Base-by-base conservation (phyloP, 1,140 invertebrate genomes). In the Mercenaria mercenaria region DNA sequence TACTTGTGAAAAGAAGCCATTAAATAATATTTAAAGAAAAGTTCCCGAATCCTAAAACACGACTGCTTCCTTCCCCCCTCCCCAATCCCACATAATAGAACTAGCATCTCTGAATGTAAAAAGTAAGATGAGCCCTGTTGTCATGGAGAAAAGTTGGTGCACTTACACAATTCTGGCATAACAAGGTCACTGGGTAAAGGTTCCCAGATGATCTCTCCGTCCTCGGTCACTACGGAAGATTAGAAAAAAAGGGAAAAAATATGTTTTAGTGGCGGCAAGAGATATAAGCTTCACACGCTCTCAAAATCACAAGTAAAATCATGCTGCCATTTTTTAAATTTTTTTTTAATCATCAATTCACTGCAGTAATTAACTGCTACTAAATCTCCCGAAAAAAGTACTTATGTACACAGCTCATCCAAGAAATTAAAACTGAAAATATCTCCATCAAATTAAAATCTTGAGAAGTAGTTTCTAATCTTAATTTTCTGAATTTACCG, bases 81-180 rank as follows among this genome's bases (percentile, higher is more conserved):
- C n/a, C n/a, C n/a, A n/a, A n/a, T n/a, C n/a, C n/a, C n/a, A 47
- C n/a, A 67, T 6, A 67, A 10, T 10, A 72, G 11, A 79, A 79
- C 76, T 79, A 79, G 76, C 76, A 79, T 79, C 76, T 56, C 76
- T 52, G 76, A 3, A 26, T 29, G 64, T 32, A 56, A 15, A 77
- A 29, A 4, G 20, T 0, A 23, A 52, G 43, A 56, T 41, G 15
- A 3, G 67, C 67, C 67, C 34, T 39, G 76, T 79, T 37, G 43
- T 37, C 76, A 79, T 52, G 76, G 47, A 87, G 72, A 77, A 50
- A 34, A 87, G 85, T 41, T 79, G 37, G 88, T 82, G 88, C 88
- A 89, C 88, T 89, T 89, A 89, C 88, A 89, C 67, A 89, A 79
- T 77, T 89, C 88, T 83, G 88, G 88, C 88, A 89, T 83, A 82